Evolutionary conservation across 1,140 invertebrate species (phyloP).

Genomic region (Uloborus diversus): DNA sequence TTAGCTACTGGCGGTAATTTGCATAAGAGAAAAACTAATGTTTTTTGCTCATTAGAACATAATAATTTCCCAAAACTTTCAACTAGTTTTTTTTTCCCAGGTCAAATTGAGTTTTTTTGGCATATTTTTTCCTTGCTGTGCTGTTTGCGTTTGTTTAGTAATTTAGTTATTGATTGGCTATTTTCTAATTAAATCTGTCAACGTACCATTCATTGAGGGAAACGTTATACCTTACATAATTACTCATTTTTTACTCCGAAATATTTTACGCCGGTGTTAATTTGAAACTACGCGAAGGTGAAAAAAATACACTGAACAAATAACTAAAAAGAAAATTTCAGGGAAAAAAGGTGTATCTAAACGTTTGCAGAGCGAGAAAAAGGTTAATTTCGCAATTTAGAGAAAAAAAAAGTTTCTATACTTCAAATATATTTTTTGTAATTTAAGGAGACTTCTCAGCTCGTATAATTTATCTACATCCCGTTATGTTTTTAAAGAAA

Average conservation of each 20-base stretch:
- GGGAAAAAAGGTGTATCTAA: not conserved
- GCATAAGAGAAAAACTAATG: slow-evolving; percentile 6
- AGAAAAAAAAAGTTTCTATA: too few species aligned
- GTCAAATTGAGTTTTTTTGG: slow-evolving; percentile 1
- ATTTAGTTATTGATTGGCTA: slow-evolving; percentile 39
- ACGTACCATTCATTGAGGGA: not conserved
- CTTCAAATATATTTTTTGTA: too few species aligned
- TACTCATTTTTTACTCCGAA: not conserved
- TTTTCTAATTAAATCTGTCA: slow-evolving; percentile 44
- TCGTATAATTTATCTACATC: too few species aligned
- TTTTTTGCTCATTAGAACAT: slow-evolving; percentile 40
- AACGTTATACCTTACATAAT: slow-evolving; percentile 14
- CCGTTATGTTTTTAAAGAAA: too few species aligned
- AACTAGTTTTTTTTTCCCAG: not conserved
- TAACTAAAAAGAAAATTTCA: too few species aligned
- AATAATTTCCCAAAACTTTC: slow-evolving; percentile 3
- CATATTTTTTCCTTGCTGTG: not conserved
- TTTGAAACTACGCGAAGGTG: too few species aligned
- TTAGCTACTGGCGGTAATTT: slow-evolving; percentile 40
- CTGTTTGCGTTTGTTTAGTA: slow-evolving; percentile 32
- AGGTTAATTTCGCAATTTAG: not conserved
- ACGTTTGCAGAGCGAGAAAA: not conserved
- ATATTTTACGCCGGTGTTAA: too few species aligned
- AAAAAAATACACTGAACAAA: too few species aligned
- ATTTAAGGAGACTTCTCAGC: too few species aligned